Evolutionary conservation across 2,797 vertebrate species (phyloP).

Genomic region (Spea hammondii): DNA sequence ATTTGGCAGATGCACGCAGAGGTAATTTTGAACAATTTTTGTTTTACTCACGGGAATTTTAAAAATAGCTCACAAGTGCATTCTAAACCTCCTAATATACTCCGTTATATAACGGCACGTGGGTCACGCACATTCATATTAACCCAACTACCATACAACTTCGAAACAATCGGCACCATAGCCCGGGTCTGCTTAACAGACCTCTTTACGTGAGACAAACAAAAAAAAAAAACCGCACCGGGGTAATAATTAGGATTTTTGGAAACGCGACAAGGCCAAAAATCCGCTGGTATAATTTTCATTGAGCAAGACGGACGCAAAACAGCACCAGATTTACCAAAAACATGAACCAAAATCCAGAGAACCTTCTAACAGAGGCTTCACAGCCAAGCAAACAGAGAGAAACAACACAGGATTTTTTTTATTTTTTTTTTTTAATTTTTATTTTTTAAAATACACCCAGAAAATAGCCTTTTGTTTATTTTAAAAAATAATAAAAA

Average conservation of each 20-base stretch:
- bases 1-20: neutral
- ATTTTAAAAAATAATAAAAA: neutral
- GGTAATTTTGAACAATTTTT: neutral
- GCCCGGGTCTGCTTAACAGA: too few species aligned
- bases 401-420: too few species aligned
- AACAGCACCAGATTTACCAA: neutral
- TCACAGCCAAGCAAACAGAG: too few species aligned
- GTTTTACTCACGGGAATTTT: neutral
- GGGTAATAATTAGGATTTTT: neutral
- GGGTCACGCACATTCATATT: too few species aligned
- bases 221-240: neutral
- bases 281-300: neutral
- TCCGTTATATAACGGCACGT: too few species aligned
- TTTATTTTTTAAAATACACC: neutral
- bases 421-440: neutral
- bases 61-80: neutral
- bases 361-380: too few species aligned
- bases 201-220: too few species aligned
- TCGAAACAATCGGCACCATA: too few species aligned
- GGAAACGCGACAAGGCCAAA: neutral
- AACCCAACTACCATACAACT: too few species aligned
- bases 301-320: neutral
- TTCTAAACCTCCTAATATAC: neutral
- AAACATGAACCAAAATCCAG: neutral
- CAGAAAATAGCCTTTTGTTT: too few species aligned